Base-by-base conservation (phyloP, 1,140 invertebrate species). In the Oreohelix idahoensis region DNA sequence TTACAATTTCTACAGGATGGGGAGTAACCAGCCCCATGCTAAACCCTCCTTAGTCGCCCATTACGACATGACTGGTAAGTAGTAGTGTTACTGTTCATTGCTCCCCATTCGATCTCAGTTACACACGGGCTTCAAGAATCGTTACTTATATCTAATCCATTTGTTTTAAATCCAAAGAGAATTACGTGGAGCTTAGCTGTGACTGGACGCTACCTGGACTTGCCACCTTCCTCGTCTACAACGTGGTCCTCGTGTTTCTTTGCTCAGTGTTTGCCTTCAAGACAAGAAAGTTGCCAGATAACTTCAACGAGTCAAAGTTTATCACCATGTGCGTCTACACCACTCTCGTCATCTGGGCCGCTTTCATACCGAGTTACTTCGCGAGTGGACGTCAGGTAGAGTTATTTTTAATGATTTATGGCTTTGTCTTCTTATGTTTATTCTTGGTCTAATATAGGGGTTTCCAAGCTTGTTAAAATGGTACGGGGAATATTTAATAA, bases 181-280 rank as follows among this genome's bases (percentile, higher is more conserved):
- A 84, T 49, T 85, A 84, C 63, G 88, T 89, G 75, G 86, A 87
- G 49, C 78, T 86, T n/a, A 85, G 79, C 58, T 89, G 87, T 71
- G 81, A 84, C 45, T 79, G 88, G 36, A 85, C 87, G 2, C 39
- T 84, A 17, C 84, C 75, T 17, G 87, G 87, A 42, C 77, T 88
- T 11, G 75, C 85, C n/a, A 77, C 83, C 4, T 86, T 86, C 5
- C 79, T 98, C 92, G 95, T 95, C 86, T 98, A 97, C 94, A 97
- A 97, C 1, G 96, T 97, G 86, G 93, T 97, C 42, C 94, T 98
- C 45, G 97, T 98, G 84, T 93, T 97, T 15, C 94, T 97, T 4
- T 97, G 97, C 91, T 97, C 97, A 0, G 94, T 97, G 35, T 97
- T 98, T 90, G 97, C 97, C 4, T 95, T 98, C 0, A 94, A 97